Conservation (phyloP, 2,888 invertebrate species). For the Cantharis flavilabris region DNA sequence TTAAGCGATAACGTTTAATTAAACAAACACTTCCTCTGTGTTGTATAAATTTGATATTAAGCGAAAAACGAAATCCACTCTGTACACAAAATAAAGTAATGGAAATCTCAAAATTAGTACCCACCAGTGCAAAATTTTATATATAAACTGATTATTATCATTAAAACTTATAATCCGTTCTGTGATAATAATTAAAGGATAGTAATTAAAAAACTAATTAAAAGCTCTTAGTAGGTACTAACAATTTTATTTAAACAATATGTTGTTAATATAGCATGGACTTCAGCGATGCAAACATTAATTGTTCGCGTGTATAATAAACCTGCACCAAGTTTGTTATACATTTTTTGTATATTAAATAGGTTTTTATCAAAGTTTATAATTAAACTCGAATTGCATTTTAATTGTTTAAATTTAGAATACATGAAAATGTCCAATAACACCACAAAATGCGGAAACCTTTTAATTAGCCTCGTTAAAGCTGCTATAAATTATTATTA, state of each 20-base stretch:
- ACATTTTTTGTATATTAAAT: neutral
- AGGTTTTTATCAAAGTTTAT: neutral
- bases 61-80: neutral
- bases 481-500: neutral
- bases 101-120: neutral
- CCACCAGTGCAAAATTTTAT: neutral
- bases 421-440: neutral
- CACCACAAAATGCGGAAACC: neutral
- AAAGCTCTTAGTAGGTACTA: neutral
- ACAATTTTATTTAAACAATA: neutral
- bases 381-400: neutral
- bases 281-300: neutral
- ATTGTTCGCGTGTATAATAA: neutral
- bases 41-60: too few species aligned
- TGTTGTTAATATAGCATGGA: neutral
- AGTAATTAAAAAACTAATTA: neutral
- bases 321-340: neutral
- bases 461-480: neutral
- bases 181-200: neutral
- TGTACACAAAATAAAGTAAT: neutral
- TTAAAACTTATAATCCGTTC: neutral
- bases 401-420: neutral
- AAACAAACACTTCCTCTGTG: too few species aligned
- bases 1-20: too few species aligned
- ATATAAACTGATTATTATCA: neutral